phyloP scores from a whole-genome alignment of 2,888 invertebrate genomes.

The Caenorhabditis virilis region DNA sequence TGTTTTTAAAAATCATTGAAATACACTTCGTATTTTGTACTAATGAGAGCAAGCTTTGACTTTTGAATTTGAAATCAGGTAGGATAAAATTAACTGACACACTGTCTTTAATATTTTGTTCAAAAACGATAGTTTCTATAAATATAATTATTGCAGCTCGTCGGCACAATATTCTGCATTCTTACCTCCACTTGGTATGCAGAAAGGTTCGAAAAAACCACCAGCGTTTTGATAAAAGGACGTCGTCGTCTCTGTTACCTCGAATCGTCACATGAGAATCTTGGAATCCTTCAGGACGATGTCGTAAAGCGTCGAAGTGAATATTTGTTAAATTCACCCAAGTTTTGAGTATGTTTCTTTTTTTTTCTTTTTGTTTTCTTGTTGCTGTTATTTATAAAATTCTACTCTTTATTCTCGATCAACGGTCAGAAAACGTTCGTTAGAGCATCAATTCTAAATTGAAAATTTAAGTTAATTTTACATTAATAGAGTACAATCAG shows the following conservation, averaged over 20 bases:
- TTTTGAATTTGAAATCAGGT: no score
- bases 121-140: no score
- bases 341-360: not conserved
- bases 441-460: no score
- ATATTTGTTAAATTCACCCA: conserved; percentile 10
- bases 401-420: no score
- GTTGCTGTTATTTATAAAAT: not conserved
- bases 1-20: no score
- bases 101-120: no score
- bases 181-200: conserved; percentile 35
- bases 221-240: conserved; percentile 55
- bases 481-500: no score
- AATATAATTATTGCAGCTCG: conserved; percentile 75
- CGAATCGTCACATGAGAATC: conserved; percentile 67
- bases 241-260: conserved; percentile 60
- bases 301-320: conserved; percentile 54
- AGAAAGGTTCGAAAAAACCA: conserved; percentile 42
- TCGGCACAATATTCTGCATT: conserved; percentile 86
- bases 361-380: not conserved
- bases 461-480: no score
- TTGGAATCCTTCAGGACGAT: conserved; percentile 61
- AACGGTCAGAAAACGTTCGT: no score
- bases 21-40: no score
- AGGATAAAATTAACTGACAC: no score
- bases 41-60: no score